These are phyloP conservation scores for Lampris megalopsis DNA, from an alignment of 2,113 vertebrate genomes.

Conservation along the genomic window DNA sequence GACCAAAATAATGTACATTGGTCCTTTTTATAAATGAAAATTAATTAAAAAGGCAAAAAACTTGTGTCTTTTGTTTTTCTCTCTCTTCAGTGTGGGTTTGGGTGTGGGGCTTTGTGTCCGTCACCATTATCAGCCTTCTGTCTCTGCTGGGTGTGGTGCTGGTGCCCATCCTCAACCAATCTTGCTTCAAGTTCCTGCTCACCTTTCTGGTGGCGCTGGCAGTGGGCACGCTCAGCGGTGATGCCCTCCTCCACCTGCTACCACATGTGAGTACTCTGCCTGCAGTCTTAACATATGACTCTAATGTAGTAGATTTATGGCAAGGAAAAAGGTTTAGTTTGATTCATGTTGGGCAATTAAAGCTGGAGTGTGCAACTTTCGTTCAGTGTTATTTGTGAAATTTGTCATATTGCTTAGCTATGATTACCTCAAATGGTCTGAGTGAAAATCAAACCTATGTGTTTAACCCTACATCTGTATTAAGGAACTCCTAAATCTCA, in stretches of 20 bases:
- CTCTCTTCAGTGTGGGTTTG: slow-evolving; percentile 88
- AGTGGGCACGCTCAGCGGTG: slow-evolving; percentile 97
- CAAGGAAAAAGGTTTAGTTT: too few species aligned
- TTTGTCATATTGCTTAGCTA: too few species aligned
- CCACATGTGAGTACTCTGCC: slow-evolving; percentile 88
- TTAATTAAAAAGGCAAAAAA: neutral
- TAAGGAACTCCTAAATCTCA: too few species aligned
- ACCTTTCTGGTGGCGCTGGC: slow-evolving; percentile 98
- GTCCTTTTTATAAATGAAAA: too few species aligned
- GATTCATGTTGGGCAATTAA: too few species aligned
- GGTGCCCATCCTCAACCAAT: slow-evolving; percentile 96
- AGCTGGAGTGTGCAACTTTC: too few species aligned
- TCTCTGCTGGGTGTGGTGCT: slow-evolving; percentile 96
- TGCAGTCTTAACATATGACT: neutral
- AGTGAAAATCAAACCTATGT: too few species aligned
- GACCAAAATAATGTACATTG: too few species aligned
- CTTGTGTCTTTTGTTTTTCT: neutral
- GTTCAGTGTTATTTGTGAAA: too few species aligned
- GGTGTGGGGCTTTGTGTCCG: slow-evolving; percentile 95
- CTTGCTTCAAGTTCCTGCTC: slow-evolving; percentile 98
- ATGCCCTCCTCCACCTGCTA: slow-evolving; percentile 96
- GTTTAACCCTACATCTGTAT: too few species aligned
- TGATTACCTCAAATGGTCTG: too few species aligned
- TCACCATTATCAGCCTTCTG: slow-evolving; percentile 98
- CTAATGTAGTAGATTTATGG: too few species aligned